Evolutionary conservation across 2,888 invertebrate genomes (phyloP).

Genomic region (Brachycybe producta): DNA sequence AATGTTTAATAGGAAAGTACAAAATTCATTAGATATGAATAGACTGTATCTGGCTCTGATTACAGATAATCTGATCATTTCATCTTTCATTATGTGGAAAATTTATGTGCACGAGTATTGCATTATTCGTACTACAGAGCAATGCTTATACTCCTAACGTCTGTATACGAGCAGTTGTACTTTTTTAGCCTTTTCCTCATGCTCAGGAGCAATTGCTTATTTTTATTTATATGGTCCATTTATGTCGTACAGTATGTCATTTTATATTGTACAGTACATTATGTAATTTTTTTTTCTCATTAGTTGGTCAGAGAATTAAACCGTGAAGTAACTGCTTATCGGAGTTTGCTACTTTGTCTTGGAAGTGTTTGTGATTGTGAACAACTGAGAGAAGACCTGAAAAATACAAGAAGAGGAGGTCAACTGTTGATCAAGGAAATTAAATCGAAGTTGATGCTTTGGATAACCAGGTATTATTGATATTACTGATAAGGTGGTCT

Average conservation of each 20-base stretch:
- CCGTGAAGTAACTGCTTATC: constrained; percentile 28
- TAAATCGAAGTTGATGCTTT: constrained; percentile 25
- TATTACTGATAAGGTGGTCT: too few relatives aligned
- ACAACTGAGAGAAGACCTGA: constrained; percentile 29
- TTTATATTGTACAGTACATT: neutral
- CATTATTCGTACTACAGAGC: too few relatives aligned
- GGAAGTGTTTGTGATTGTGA: constrained; percentile 30
- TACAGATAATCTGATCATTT: too few relatives aligned
- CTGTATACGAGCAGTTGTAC: neutral
- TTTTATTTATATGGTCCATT: too few relatives aligned
- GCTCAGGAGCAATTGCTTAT: too few relatives aligned
- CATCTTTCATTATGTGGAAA: too few relatives aligned
- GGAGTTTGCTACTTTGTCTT: constrained; percentile 25
- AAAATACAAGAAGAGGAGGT: constrained; percentile 28
- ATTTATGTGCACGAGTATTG: too few relatives aligned
- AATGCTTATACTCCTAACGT: neutral
- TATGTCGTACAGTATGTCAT: too few relatives aligned
- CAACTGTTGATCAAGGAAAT: constrained; percentile 28
- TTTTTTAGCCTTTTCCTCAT: neutral
- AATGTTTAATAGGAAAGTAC: too few relatives aligned
- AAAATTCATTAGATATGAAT: too few relatives aligned
- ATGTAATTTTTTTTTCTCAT: constrained; percentile 16
- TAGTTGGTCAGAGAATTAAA: constrained; percentile 30
- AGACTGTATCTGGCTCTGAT: too few relatives aligned
- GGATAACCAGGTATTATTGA: constrained; percentile 11